Evolutionary conservation across 2,113 vertebrate genomes (phyloP).

Genomic region (Seriola rivoliana): DNA sequence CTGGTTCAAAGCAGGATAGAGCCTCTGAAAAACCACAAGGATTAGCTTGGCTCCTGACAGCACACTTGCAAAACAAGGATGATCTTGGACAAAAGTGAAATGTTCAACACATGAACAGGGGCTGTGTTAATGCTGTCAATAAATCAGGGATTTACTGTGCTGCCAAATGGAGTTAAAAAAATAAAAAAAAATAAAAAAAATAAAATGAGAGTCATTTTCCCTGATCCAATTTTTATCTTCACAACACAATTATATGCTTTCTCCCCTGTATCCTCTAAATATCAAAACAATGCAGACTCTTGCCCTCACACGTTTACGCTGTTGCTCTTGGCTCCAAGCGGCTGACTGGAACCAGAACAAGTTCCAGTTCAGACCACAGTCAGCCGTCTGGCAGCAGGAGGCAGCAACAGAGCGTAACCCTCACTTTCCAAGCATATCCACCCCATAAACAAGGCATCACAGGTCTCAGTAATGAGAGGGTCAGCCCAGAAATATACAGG

Average conservation of each 20-base stretch:
- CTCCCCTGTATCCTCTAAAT: slow-evolving; percentile 27
- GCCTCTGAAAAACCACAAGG: slow-evolving; percentile 46
- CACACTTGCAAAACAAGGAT: slow-evolving; percentile 56
- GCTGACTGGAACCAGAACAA: slow-evolving; percentile 42
- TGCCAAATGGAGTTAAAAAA: slow-evolving; percentile 3
- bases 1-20: slow-evolving; percentile 55
- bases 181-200: too few species aligned
- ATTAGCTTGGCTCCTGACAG: slow-evolving; percentile 52
- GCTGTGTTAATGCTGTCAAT: slow-evolving; percentile 9
- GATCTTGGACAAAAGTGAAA: slow-evolving; percentile 49
- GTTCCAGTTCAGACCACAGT: slow-evolving; percentile 64
- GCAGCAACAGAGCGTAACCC: slow-evolving; percentile 46
- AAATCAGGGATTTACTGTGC: slow-evolving; percentile 26
- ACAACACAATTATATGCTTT: slow-evolving; percentile 18
- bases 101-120: slow-evolving; percentile 32
- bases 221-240: slow-evolving; percentile 5
- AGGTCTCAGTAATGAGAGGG: slow-evolving; percentile 66
- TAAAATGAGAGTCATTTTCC: not conserved
- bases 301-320: slow-evolving; percentile 4
- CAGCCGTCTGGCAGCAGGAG: slow-evolving; percentile 58
- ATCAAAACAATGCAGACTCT: slow-evolving; percentile 26
- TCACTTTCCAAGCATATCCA: slow-evolving; percentile 56
- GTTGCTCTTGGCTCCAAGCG: slow-evolving; percentile 58
- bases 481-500: slow-evolving; percentile 57
- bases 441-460: slow-evolving; percentile 64